These are phyloP conservation scores for Chrysochloris asiatica DNA, from an alignment of 2,113 vertebrate genomes.

Conservation along the genomic window DNA sequence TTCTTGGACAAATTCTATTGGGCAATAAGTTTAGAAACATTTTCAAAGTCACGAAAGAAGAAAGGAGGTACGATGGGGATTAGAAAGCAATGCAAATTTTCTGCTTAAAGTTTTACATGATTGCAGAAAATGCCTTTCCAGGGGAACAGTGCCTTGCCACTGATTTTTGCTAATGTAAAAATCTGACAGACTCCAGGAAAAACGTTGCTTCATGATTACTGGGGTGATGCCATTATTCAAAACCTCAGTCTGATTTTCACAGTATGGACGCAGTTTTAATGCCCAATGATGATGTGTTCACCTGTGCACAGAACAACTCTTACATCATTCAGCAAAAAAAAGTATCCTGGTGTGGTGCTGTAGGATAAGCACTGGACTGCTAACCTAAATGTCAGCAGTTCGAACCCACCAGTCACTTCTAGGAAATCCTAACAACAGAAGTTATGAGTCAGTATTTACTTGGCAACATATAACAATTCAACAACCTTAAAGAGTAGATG, in stretches of 20 bases:
- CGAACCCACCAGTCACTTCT: no score
- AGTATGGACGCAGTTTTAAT: not conserved
- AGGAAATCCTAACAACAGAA: no score
- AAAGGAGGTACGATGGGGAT: not conserved
- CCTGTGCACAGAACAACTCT: not conserved
- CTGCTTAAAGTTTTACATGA: constrained; percentile 55
- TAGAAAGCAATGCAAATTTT: constrained; percentile 41
- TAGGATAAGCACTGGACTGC: no score
- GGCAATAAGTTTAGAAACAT: constrained; percentile 33
- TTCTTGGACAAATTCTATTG: constrained; percentile 5
- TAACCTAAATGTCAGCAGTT: no score
- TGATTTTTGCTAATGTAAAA: constrained; percentile 66
- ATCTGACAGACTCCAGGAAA: not conserved
- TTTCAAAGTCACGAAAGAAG: constrained; percentile 40
- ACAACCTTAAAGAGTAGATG: not conserved
- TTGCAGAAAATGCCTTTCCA: constrained; percentile 32
- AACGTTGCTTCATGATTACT: constrained; percentile 50
- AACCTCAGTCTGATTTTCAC: constrained; percentile 46
- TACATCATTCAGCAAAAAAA: not conserved
- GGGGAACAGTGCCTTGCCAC: not conserved
- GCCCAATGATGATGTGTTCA: not conserved
- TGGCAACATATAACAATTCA: no score
- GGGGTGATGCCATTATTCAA: constrained; percentile 37
- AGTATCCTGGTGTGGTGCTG: no score
- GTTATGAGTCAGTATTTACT: no score